phyloP scores from a whole-genome alignment of 2,113 vertebrate species.

The Psilopsiagon aurifrons region DNA sequence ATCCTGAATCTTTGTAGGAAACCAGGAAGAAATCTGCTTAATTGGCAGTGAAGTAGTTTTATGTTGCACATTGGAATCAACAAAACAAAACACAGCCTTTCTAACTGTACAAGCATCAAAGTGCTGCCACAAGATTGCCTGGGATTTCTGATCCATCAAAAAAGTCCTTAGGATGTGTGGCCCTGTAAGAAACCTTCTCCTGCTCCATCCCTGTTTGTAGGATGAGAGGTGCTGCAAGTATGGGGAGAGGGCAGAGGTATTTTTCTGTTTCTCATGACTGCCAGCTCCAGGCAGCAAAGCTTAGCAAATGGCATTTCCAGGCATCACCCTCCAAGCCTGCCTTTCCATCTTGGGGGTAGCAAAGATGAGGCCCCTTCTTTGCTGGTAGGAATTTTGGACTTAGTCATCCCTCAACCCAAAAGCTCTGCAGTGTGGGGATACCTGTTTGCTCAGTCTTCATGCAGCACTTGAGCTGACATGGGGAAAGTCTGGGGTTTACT shows the following conservation, averaged over 20 bases:
- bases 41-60: neutral
- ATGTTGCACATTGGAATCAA: neutral
- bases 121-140: neutral
- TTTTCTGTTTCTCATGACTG: neutral
- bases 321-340: neutral
- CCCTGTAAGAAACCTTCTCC: neutral
- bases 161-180: neutral
- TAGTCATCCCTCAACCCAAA: neutral
- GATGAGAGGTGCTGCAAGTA: neutral
- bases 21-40: neutral
- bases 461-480: neutral
- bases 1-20: neutral
- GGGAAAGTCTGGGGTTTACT: neutral
- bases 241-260: neutral
- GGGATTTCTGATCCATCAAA: neutral
- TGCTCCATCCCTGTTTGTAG: neutral
- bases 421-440: neutral
- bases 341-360: neutral
- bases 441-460: fast-evolving
- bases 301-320: neutral
- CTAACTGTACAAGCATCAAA: neutral
- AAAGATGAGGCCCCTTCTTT: neutral
- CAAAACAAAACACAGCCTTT: neutral
- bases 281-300: neutral
- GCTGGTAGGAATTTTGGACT: neutral